A percentile compares a stretch with the other conserved stretches of the same genome.
Evolutionary conservation across 2,113 vertebrate species (phyloP).

Genomic region (Alectura lathami): DNA sequence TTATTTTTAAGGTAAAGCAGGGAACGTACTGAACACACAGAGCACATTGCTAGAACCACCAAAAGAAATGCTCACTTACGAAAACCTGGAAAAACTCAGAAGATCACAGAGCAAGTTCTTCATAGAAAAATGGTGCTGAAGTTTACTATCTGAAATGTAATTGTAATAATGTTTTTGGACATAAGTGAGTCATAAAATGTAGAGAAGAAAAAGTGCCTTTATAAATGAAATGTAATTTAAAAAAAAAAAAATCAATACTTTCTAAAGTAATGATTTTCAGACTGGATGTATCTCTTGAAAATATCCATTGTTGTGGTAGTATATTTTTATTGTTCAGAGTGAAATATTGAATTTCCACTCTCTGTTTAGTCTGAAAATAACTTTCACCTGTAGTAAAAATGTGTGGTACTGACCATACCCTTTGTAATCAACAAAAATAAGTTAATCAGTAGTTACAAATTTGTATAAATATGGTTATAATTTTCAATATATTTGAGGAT

Average conservation of each 20-base stretch:
- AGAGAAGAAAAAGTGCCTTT: not conserved
- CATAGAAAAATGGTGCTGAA: constrained; percentile 31
- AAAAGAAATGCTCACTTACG: constrained; percentile 81
- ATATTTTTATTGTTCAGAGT: not conserved
- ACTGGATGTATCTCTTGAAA: not conserved
- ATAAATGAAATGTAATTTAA: constrained; percentile 10
- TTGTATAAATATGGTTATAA: not conserved
- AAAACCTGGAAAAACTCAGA: constrained; percentile 86
- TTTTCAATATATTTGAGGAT: constrained; percentile 1
- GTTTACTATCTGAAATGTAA: not conserved
- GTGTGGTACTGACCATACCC: not conserved
- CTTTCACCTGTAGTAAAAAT: not conserved
- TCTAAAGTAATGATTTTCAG: not conserved
- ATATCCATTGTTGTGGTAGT: not conserved
- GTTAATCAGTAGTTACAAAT: not conserved
- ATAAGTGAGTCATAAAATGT: not conserved
- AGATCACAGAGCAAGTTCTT: constrained; percentile 78
- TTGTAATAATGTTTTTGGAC: constrained; percentile 26
- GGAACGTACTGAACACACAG: constrained; percentile 81
- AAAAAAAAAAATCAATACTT: not conserved
- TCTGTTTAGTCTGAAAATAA: not conserved
- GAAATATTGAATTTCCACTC: not conserved
- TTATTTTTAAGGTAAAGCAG: constrained; percentile 82
- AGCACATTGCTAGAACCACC: constrained; percentile 77
- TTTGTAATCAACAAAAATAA: not conserved